Conservation (phyloP, 2,797 vertebrate genomes). For the Hippoglossus hippoglossus region DNA sequence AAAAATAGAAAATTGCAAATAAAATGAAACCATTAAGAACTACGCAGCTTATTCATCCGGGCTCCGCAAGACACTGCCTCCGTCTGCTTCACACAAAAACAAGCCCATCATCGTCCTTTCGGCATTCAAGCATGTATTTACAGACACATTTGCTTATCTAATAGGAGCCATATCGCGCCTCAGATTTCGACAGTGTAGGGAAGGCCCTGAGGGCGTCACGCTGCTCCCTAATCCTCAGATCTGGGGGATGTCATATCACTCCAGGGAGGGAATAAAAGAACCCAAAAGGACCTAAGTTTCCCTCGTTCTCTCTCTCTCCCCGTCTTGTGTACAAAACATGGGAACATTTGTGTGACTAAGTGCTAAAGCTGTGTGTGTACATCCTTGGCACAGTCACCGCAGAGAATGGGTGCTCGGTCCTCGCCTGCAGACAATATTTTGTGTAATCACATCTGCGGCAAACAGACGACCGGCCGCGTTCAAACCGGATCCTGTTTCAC, state of each 20-base stretch:
- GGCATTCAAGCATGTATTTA: conserved; percentile 65
- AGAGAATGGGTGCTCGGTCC: conserved; percentile 39
- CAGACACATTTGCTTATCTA: conserved; percentile 77
- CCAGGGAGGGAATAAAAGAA: conserved; percentile 52
- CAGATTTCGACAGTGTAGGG: conserved; percentile 66
- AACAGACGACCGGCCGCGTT: conserved; percentile 43
- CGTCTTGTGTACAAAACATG: conserved; percentile 47
- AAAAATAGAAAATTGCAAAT: conserved; percentile 63
- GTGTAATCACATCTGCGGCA: conserved; percentile 51
- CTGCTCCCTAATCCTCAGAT: conserved; percentile 65
- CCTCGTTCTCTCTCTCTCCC: conserved; percentile 27
- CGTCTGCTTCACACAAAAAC: conserved; percentile 44
- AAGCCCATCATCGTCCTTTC: conserved; percentile 53
- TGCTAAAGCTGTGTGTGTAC: conserved; percentile 41
- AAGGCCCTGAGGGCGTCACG: conserved; percentile 47
- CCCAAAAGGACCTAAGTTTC: conserved; percentile 39
- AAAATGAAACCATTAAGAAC: conserved; percentile 57
- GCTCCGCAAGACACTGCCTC: conserved; percentile 35
- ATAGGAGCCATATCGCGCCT: conserved; percentile 70
- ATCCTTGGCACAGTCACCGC: conserved; percentile 33
- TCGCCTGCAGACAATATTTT: conserved; percentile 47
- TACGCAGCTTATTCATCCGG: conserved; percentile 37
- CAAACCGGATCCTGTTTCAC: conserved; percentile 25
- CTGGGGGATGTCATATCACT: conserved; percentile 59
- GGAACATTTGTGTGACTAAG: conserved; percentile 56